Conservation (phyloP, 2,797 vertebrate genomes). For the Peromyscus melanophrys region DNA sequence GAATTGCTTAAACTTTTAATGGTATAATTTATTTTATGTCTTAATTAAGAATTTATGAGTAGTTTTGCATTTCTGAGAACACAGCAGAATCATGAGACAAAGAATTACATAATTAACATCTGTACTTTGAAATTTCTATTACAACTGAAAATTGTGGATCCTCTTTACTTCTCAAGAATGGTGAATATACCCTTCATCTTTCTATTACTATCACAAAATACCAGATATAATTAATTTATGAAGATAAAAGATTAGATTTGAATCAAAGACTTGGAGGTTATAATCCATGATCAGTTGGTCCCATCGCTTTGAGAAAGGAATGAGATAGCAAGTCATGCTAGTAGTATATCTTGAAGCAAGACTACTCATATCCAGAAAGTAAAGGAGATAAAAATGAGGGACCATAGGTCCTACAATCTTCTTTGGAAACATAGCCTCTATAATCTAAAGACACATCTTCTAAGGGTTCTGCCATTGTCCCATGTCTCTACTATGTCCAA, state of each 20-base stretch:
- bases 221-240: background rate
- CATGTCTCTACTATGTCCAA: no score
- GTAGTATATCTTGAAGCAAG: background rate
- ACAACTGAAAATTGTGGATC: background rate
- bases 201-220: background rate
- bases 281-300: no score
- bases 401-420: rapidly evolving
- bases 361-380: background rate
- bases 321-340: background rate
- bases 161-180: background rate
- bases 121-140: constrained; percentile 36
- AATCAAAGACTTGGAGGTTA: background rate
- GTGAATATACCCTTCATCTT: background rate
- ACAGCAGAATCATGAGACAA: constrained; percentile 46
- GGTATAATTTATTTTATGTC: constrained; percentile 62
- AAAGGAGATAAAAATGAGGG: background rate
- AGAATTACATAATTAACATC: constrained; percentile 68
- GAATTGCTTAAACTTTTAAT: constrained; percentile 71
- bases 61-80: constrained; percentile 70
- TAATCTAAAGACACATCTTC: no score
- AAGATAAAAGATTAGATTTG: background rate
- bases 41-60: constrained; percentile 77
- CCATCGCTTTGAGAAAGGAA: background rate
- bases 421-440: background rate
- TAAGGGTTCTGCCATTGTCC: background rate